Base-by-base conservation (phyloP, 2,888 invertebrate species). In the Napeogenes sylphis region DNA sequence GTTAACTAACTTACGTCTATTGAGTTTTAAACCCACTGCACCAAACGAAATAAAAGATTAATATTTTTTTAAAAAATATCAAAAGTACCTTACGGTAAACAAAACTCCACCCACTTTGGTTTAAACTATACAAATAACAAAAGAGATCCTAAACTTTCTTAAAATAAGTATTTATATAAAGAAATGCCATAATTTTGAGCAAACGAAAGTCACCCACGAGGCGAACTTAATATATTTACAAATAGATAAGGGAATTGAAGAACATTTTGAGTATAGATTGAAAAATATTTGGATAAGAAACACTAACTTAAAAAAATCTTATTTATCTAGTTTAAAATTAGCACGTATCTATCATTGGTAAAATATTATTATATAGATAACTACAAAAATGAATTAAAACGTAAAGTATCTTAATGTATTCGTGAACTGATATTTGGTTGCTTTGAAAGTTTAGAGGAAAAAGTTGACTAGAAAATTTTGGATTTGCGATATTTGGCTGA, bases 121-220 rank as follows among this genome's bases (percentile, higher is more conserved):
- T 67, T 63, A 71, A 73, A 72, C 68, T 74, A 76, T 76, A 69
- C 69, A 75, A 56, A 68, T 73, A 76, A 73, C 71, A 77, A 69
- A 74, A 78, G 86, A 87, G 82, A 85, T 86, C 86, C 77, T 84
- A 82, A 78, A 73, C 71, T 73, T 72, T 72, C 70, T 71, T 77
- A 69, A 73, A 69, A 72, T 72, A 68, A 70, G 71, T 79, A 83
- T 83, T 79, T 73, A 81, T 77, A 76, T 79, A 81, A 80, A 83
- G 82, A 90, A 90, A 90, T 90, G 90, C 89, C 82, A 85, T 87
- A 76, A 73, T 80, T 87, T 90, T 90, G 90, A 90, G 90, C 89
- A 90, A 90, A 88, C 76, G 79, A 85, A 85, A 84, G 76, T 74
- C 82, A 71, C 65, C 61, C 58, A 64, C 53, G 51, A 62, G 55